Conservation (phyloP, 2,113 vertebrate genomes). For the Peromyscus californicus region DNA sequence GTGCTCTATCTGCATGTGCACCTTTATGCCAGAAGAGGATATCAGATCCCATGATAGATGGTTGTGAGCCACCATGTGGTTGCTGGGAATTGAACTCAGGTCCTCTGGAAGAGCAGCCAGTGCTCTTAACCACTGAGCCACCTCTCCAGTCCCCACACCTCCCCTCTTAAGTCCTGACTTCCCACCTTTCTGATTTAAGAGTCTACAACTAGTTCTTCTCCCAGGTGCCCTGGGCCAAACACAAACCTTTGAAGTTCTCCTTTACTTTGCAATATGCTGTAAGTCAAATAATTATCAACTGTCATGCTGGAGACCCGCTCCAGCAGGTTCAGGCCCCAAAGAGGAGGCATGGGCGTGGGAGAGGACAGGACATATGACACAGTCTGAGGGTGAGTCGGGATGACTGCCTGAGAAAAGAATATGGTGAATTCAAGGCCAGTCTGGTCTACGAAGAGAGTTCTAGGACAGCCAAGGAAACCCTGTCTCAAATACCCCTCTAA, state of each 20-base stretch:
- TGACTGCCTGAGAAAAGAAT: background rate
- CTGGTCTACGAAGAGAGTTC: background rate
- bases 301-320: background rate
- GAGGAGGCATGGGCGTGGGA: too few species aligned
- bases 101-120: too few species aligned
- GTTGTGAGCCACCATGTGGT: too few species aligned
- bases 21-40: too few species aligned
- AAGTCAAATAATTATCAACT: conserved; percentile 27
- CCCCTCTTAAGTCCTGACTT: conserved; percentile 1
- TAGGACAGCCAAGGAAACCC: background rate
- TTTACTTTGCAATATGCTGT: background rate
- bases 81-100: too few species aligned
- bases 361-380: background rate
- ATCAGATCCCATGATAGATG: too few species aligned
- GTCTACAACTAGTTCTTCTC: background rate
- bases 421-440: background rate
- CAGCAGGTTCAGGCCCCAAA: background rate
- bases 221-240: background rate
- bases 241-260: background rate
- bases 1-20: too few species aligned
- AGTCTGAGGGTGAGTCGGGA: background rate
- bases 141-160: background rate
- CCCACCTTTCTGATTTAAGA: conserved; percentile 11
- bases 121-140: too few species aligned
- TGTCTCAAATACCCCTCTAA: background rate